Evolutionary conservation across 2,113 vertebrate species (phyloP).

Genomic region (Thunnus thynnus): DNA sequence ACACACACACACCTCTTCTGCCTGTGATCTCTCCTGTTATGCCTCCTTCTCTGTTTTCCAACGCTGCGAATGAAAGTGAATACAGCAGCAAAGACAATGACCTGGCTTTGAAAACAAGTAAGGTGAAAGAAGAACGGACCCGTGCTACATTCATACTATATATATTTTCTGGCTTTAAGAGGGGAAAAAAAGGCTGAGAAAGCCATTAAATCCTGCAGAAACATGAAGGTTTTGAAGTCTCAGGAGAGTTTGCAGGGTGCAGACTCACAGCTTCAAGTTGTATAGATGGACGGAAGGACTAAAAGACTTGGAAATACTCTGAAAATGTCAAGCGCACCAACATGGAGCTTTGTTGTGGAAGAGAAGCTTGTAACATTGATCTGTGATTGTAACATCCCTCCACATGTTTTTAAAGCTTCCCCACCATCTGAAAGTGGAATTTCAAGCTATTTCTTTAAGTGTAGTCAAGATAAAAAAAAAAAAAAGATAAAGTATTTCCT

Average conservation of each 20-base stretch:
- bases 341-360: neutral
- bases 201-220: too few species aligned
- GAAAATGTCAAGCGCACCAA: constrained; percentile 6
- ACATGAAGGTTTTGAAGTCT: too few species aligned
- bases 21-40: too few species aligned
- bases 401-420: neutral
- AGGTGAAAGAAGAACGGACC: too few species aligned
- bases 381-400: neutral
- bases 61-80: too few species aligned
- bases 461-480: neutral
- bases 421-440: neutral
- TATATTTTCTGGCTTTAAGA: too few species aligned
- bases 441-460: neutral
- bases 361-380: neutral
- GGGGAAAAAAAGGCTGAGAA: too few species aligned
- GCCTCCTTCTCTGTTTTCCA: too few species aligned
- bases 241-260: neutral
- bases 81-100: too few species aligned
- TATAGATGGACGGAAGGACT: neutral
- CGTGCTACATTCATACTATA: too few species aligned
- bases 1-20: too few species aligned
- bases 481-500: neutral
- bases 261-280: neutral
- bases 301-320: neutral
- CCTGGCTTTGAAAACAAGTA: too few species aligned